Conservation (phyloP, 1,140 invertebrate genomes). For the Latrodectus geometricus region DNA sequence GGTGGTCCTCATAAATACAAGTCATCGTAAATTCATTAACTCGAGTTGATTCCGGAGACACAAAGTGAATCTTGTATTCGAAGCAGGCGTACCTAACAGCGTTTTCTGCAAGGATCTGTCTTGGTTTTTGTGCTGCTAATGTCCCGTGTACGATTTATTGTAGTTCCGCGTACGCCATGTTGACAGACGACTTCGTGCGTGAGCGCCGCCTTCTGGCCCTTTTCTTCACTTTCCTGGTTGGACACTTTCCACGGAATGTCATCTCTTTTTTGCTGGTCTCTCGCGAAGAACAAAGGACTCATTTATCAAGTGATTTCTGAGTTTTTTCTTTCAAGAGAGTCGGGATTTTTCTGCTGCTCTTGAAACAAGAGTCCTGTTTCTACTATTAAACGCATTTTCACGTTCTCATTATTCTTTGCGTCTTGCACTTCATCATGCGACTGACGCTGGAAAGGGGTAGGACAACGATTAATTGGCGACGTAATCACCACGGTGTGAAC, state of each 20-base stretch:
- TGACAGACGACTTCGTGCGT: constrained; percentile 46
- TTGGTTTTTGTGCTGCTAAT: constrained; percentile 51
- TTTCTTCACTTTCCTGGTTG: constrained; percentile 60
- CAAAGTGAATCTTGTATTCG: constrained; percentile 53
- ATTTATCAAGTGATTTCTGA: constrained; percentile 41
- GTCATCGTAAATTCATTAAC: constrained; percentile 56
- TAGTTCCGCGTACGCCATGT: constrained; percentile 56
- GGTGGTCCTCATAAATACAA: constrained; percentile 32
- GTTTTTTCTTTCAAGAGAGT: not conserved
- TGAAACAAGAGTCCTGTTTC: constrained; percentile 40
- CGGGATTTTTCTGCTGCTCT: not conserved
- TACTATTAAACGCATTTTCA: constrained; percentile 26
- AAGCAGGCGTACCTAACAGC: constrained; percentile 58
- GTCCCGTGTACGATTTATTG: constrained; percentile 54
- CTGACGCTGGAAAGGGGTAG: not conserved
- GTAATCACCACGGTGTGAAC: not conserved
- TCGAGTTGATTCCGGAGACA: not conserved
- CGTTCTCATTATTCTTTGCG: not conserved
- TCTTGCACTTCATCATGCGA: not conserved
- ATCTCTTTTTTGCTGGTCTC: not conserved
- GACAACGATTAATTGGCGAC: not conserved
- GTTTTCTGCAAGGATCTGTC: constrained; percentile 48
- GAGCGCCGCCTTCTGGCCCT: constrained; percentile 41
- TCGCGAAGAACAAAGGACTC: constrained; percentile 47
- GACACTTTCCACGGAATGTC: constrained; percentile 55